Evolutionary conservation across 2,888 invertebrate genomes (phyloP), one percentile per base, ranked within the genome.

Genomic region (Oscheius onirici): DNA sequence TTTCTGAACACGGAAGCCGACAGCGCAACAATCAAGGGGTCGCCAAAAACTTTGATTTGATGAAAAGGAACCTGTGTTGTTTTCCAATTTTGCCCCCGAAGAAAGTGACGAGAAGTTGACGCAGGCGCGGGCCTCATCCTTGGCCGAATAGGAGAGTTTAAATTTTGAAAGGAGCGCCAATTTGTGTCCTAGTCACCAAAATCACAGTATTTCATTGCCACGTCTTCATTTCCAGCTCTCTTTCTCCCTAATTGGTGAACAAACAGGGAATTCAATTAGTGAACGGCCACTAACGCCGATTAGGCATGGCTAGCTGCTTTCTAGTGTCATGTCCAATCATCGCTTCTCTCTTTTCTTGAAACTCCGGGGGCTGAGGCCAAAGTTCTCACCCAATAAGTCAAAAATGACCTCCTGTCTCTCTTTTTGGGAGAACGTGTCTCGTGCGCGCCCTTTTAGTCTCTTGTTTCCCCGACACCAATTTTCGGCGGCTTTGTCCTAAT

Each of bases 241-340:
- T 28, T 1, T 15, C 17, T 8, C 41, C 57, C 10, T 34, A 3
- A 22, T n/a, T 26, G 28, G 15, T 28, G 22, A 55, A 61, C 46
- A 43, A 61, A 61, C 46, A 46, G 10, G 51, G 34, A 63, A 63
- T 63, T 63, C 49, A 63, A 63, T 63, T 63, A 63, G 63, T 63
- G 46, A 63, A 24, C 46, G 11, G 24, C 49, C 63, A 46, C 22
- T 49, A 49, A n/a, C 11, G 34, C 49, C 20, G 49, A 63, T 63
- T 63, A 63, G 49, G 41, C 34, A 63, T 49, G 28, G 46, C 26
- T 24, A 43, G 28, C 46, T 63, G 46, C 46, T 24, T 26, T 34
- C 28, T 22, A 55, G 26, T 63, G 63, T 63, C 63, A 63, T 26
- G 24, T 28, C n/a, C 28, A 58, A 58, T 41, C 40, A 13, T 20